Evolutionary conservation across 1,140 invertebrate species (phyloP).

Genomic region (Apis dorsata): DNA sequence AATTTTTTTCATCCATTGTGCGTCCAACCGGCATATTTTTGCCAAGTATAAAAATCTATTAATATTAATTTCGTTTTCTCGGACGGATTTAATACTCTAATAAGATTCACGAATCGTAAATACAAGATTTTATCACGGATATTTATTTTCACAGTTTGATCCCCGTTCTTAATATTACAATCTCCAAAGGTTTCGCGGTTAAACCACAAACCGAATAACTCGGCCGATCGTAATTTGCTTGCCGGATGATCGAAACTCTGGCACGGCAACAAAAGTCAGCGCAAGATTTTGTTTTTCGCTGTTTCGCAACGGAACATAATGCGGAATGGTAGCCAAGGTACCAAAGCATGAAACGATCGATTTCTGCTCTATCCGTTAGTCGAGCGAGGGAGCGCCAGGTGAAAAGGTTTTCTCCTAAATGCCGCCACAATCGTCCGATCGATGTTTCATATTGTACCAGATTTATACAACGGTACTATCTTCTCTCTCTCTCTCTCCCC

Average conservation of each 20-base stretch:
- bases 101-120: background rate
- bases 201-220: slow-evolving; percentile 30
- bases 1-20: background rate
- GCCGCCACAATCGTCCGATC: slow-evolving; percentile 48
- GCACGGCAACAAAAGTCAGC: slow-evolving; percentile 26
- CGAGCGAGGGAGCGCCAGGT: slow-evolving; percentile 59
- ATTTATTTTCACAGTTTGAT: slow-evolving; percentile 1
- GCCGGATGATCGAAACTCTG: slow-evolving; percentile 26
- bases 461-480: slow-evolving; percentile 6
- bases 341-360: slow-evolving; percentile 41
- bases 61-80: background rate
- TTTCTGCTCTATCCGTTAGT: slow-evolving; percentile 6
- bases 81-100: background rate
- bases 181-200: slow-evolving; percentile 17
- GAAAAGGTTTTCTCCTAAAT: slow-evolving; percentile 67
- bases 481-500: background rate
- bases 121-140: background rate
- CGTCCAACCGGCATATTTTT: no score
- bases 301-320: slow-evolving; percentile 24
- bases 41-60: no score
- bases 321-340: slow-evolving; percentile 10
- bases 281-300: slow-evolving; percentile 25
- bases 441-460: slow-evolving; percentile 16
- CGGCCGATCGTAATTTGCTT: slow-evolving; percentile 24
- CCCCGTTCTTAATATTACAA: slow-evolving; percentile 12